Evolutionary conservation across 2,113 vertebrate genomes (phyloP), one percentile per base, ranked within the genome.

Genomic region (Trogon melanurus): DNA sequence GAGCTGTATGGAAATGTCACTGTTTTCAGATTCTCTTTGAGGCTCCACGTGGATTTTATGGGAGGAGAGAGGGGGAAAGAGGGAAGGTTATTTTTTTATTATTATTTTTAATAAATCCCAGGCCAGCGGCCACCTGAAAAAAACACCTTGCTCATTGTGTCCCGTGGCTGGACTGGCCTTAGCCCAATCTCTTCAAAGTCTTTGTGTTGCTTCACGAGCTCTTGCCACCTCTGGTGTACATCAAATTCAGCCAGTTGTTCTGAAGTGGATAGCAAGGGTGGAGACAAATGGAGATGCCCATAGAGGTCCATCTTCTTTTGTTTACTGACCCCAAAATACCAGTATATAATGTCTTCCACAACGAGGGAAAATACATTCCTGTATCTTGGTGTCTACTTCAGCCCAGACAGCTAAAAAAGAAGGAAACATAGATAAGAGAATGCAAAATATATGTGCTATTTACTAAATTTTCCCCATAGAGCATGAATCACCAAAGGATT

Each of bases 21-120:
- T 90, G 29, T 51, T 88, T 93, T 84, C 79, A 67, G 69, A 88
- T 76, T 78, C 56, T 85, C n/a, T 79, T 83, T 80, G 79, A 91
- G 76, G 69, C 54, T 72, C 48, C 38, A 47, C n/a, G 21, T 89
- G 70, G 62, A 61, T 87, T 95, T 96, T 93, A 85, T 74, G 38
- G 69, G 60, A 92, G n/a, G 47, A 90, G 41, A 69, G 50, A 73
- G 60, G 57, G 20, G 38, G 22, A 71, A 93, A 71, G 54, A 54
- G 38, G n/a, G 62, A 82, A 58, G 48, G 45, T 47, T 47, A 18
- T 16, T 47, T 47, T 47, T 47, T 15, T 47, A 13, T 41, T 41
- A 41, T 79, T 76, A 44, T 76, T 91, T 93, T 80, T 80, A 93
- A 71, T 88, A 92, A 91, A 80, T 61, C 65, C 14, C 34, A 92